Base-by-base conservation (phyloP, 30 jellyfish, hydroid and myxozoan genomes). In the Rhopilema esculentum region DNA sequence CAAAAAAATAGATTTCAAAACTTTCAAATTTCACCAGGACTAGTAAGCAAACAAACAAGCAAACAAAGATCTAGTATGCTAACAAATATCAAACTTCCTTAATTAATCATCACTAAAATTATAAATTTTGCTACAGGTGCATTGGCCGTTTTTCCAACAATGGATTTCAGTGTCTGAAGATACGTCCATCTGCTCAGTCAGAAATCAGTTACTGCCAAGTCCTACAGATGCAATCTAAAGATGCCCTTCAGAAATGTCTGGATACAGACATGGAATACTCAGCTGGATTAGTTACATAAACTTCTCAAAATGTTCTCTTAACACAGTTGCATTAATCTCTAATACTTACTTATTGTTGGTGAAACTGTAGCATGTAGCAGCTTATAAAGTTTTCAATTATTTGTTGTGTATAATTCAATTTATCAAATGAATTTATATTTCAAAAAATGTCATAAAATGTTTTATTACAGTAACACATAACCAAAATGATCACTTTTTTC, bases 131-230 rank as follows among this genome's bases (percentile, higher is more conserved):
- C 18, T 50, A 8, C 80, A 87, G 95, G 63, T 87, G 90, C 66
- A 90, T 87, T 76, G 95, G 95, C 15, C 71, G 95, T 27, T 17
- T 79, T 24, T 49, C 28, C 15, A 40, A 77, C 32, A 89, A 64
- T 4, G 32, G 12, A 4, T 64, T 65, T 28, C 95, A 87, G 27
- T 87, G 95, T 77, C 48, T 87, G 80, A 75, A 89, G 25, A 76
- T 87, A 27, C 72, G 90, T 1, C 9, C 69, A 2, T 48, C 95
- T 16, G 67, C 21, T 48, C 77, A 67, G 7, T 75, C 66, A 66
- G 95, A 87, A 48, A 67, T 87, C 24, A 66, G 27, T 6, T 16
- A 23, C 21, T 30, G 90, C 4, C 66, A 87, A 62, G 2, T 29
- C 27, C 23, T 66, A 12, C 90, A 53, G 26, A 77, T 9, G 21